phyloP scores from a whole-genome alignment of 2,113 vertebrate genomes.

The Mastomys coucha region DNA sequence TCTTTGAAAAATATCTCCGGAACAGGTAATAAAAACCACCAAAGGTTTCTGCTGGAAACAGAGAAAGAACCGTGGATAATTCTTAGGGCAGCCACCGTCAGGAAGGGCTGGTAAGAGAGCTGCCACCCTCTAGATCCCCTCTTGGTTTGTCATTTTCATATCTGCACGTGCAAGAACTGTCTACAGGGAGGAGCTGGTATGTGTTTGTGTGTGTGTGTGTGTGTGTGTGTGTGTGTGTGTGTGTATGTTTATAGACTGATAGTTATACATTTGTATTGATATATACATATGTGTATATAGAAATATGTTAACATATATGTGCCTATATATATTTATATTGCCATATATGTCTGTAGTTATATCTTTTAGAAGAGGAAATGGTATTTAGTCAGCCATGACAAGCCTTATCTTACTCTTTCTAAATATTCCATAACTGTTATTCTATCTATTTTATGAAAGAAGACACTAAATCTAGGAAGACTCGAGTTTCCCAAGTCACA shows the following conservation, averaged over 20 bases:
- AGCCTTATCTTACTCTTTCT: conserved; percentile 3
- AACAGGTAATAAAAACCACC: conserved; percentile 28
- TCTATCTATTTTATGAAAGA: conserved; percentile 40
- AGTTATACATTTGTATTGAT: neutral
- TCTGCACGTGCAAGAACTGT: neutral
- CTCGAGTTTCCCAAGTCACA: neutral
- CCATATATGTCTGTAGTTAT: neutral
- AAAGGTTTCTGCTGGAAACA: conserved; percentile 22
- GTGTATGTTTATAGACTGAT: neutral
- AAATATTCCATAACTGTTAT: neutral
- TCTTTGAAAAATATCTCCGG: conserved; percentile 43
- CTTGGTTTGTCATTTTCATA: neutral
- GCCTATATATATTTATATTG: neutral
- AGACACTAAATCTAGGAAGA: neutral
- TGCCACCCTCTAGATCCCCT: neutral
- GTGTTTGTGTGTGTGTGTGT: neutral
- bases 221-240: neutral
- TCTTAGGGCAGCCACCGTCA: neutral
- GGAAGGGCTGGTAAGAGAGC: neutral
- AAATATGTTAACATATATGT: neutral
- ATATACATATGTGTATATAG: neutral
- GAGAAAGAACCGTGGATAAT: neutral
- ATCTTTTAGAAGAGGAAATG: conserved; percentile 24
- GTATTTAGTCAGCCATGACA: neutral
- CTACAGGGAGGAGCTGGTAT: neutral